Percentiles rank a stretch among this genome's conserved stretches.
These are phyloP conservation scores for Rhagoletis zephyria DNA, from an alignment of 1,140 invertebrate species.

Conservation along the genomic window DNA sequence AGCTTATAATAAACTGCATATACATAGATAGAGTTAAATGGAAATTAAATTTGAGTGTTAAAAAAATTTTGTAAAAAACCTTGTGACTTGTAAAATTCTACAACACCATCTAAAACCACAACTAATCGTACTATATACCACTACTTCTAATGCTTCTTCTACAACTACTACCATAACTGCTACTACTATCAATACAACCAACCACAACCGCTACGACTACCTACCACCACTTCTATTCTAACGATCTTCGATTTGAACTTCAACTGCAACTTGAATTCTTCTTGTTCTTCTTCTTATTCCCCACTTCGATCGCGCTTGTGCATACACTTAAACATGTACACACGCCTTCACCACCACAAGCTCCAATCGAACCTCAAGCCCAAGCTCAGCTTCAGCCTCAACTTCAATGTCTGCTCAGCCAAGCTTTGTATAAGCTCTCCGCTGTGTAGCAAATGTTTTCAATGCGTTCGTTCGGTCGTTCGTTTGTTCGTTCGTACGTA, in stretches of 20 bases:
- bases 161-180: neutral
- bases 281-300: neutral
- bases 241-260: constrained; percentile 25
- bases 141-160: neutral
- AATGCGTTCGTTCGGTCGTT: neutral
- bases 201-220: constrained; percentile 15
- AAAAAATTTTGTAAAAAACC: neutral
- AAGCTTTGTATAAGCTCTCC: constrained; percentile 19
- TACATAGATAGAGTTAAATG: neutral
- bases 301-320: constrained; percentile 11
- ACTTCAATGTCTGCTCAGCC: constrained; percentile 14
- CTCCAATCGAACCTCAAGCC: constrained; percentile 8
- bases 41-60: neutral
- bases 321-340: neutral
- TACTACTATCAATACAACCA: constrained; percentile 58
- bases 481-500: constrained; percentile 27
- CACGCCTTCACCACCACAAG: constrained; percentile 28
- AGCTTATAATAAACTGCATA: constrained; percentile 56
- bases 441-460: neutral
- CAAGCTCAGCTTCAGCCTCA: constrained; percentile 43
- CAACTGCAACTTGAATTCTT: constrained; percentile 38
- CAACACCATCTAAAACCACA: neutral
- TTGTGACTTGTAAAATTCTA: constrained; percentile 36
- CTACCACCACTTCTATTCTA: constrained; percentile 53
- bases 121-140: constrained; percentile 32